Conservation (phyloP, 2,888 invertebrate species). For the Parascotia fuliginaria region DNA sequence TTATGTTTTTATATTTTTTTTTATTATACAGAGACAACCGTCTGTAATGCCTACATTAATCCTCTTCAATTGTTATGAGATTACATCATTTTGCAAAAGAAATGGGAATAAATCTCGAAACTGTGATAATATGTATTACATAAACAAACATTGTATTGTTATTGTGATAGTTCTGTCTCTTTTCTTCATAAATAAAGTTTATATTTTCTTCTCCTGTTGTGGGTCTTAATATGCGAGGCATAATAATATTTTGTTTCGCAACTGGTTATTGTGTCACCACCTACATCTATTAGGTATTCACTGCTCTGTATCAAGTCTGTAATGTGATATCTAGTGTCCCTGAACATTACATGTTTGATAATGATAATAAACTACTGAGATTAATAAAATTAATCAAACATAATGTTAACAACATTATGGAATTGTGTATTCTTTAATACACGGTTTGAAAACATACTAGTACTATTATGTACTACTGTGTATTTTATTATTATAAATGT, state of each 20-base stretch:
- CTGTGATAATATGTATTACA: slow-evolving; percentile 16
- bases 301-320: neutral
- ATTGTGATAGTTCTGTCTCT: slow-evolving; percentile 23
- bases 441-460: no score
- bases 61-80: slow-evolving; percentile 30
- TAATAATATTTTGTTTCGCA: neutral
- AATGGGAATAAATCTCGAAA: slow-evolving; percentile 11
- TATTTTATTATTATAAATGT: no score
- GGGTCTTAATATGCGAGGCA: neutral
- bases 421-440: no score
- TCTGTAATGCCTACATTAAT: slow-evolving; percentile 18
- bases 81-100: slow-evolving; percentile 24
- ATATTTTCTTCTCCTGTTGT: slow-evolving; percentile 5
- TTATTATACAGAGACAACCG: slow-evolving; percentile 27
- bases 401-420: no score
- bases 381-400: slow-evolving; percentile 20
- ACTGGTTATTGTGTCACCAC: slow-evolving; percentile 12
- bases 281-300: slow-evolving; percentile 10
- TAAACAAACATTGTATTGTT: slow-evolving; percentile 24
- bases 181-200: slow-evolving; percentile 13
- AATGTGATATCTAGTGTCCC: neutral
- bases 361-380: slow-evolving; percentile 15
- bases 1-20: slow-evolving; percentile 74
- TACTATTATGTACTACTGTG: no score
- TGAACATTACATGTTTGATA: slow-evolving; percentile 10